Conservation (phyloP, 1,140 invertebrate species). For the fruit fly (Drosophila melanogaster) region DNA sequence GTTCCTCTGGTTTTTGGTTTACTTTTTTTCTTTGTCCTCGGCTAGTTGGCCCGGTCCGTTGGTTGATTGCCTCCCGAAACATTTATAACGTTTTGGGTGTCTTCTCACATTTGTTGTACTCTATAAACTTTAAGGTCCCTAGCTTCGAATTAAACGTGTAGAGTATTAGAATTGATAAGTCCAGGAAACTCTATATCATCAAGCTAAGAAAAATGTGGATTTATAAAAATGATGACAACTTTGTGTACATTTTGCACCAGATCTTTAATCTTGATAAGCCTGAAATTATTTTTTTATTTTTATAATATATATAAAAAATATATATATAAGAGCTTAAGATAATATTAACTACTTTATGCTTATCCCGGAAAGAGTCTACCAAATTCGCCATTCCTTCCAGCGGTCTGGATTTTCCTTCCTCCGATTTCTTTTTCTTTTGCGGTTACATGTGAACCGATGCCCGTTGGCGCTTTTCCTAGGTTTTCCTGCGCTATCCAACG, state of each 20-base stretch:
- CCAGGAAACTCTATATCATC: no score
- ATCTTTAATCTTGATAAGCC: no score
- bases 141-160: background rate
- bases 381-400: background rate
- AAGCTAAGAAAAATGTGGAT: no score
- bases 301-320: no score
- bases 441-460: slow-evolving; percentile 65
- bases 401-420: slow-evolving; percentile 6
- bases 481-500: slow-evolving; percentile 71
- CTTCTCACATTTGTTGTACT: slow-evolving; percentile 30
- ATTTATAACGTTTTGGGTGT: slow-evolving; percentile 28
- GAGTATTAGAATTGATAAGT: no score
- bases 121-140: background rate
- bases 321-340: background rate
- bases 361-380: slow-evolving; percentile 1
- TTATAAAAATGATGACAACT: no score
- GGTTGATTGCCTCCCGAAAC: slow-evolving; percentile 38
- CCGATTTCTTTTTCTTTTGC: slow-evolving; percentile 55
- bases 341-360: background rate
- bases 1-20: slow-evolving; percentile 49
- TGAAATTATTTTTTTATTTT: no score
- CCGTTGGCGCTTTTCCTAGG: slow-evolving; percentile 58
- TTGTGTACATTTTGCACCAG: no score
- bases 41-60: slow-evolving; percentile 21
- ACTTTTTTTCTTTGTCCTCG: slow-evolving; percentile 31